A percentile compares a stretch with the other conserved stretches of the same genome.
Evolutionary conservation across 2,888 invertebrate species (phyloP).

Genomic region (Noctuana brunneofusca): DNA sequence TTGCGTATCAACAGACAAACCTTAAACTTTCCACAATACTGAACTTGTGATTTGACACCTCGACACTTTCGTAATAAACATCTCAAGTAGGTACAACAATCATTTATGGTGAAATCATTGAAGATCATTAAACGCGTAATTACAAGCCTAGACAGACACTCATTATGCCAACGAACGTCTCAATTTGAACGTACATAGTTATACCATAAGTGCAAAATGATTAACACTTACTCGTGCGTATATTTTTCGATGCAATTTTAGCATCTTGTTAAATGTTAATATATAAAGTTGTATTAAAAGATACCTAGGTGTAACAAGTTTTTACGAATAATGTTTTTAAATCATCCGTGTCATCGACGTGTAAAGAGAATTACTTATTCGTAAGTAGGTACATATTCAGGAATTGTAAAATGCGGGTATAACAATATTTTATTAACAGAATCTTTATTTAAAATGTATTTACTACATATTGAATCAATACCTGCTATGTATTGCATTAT

Average conservation of each 20-base stretch:
- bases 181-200: conserved; percentile 16
- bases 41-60: conserved; percentile 19
- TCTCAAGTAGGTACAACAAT: conserved; percentile 13
- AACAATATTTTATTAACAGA: too few relatives aligned
- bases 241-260: conserved; percentile 12
- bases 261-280: conserved; percentile 6
- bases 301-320: background rate
- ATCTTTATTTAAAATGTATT: too few relatives aligned
- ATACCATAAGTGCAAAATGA: conserved; percentile 18
- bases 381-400: background rate
- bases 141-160: conserved; percentile 26
- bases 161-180: conserved; percentile 20
- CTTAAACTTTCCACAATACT: conserved; percentile 15
- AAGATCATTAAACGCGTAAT: conserved; percentile 23
- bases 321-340: background rate
- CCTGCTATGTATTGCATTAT: too few relatives aligned
- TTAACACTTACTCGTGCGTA: conserved; percentile 16
- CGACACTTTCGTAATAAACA: conserved; percentile 20
- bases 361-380: background rate
- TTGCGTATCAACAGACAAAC: conserved; percentile 9
- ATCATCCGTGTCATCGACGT: background rate
- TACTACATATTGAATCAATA: too few relatives aligned
- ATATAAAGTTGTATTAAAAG: background rate
- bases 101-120: conserved; percentile 21
- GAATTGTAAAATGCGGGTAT: too few relatives aligned